phyloP scores from a whole-genome alignment of 2,113 vertebrate genomes.

The Paradisaea rubra region DNA sequence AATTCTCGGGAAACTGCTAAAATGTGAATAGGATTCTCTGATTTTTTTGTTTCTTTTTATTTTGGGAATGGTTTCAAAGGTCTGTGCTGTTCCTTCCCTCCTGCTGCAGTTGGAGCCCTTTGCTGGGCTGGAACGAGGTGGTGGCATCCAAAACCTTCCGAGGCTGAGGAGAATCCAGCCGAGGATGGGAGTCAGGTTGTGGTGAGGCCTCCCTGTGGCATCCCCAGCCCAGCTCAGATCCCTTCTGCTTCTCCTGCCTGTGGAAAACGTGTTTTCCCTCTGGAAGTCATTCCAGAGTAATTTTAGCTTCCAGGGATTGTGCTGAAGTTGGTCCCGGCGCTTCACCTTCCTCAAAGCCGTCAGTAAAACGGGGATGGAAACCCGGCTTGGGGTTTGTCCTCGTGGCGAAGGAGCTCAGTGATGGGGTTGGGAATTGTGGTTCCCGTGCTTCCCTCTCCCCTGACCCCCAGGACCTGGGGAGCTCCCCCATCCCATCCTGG shows the following conservation, averaged over 20 bases:
- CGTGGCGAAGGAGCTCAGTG: rapidly evolving
- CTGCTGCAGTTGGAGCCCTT: background rate
- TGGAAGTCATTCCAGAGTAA: background rate
- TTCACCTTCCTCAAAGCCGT: background rate
- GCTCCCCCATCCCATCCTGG: background rate
- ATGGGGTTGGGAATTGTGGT: background rate
- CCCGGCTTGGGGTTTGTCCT: background rate
- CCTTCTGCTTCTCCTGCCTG: background rate
- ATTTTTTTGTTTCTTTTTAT: background rate
- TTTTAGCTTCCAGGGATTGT: background rate
- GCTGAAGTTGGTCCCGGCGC: background rate
- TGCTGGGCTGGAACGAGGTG: background rate
- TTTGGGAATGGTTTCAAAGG: background rate
- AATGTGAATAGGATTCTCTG: background rate
- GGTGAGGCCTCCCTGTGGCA: rapidly evolving
- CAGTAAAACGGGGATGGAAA: rapidly evolving
- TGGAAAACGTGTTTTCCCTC: background rate
- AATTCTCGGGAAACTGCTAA: background rate
- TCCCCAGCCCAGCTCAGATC: background rate
- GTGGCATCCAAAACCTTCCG: background rate
- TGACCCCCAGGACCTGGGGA: rapidly evolving
- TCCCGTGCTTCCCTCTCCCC: rapidly evolving
- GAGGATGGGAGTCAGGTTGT: background rate
- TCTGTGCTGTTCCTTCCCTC: background rate
- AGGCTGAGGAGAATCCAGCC: background rate